Evolutionary conservation across 2,888 invertebrate species (phyloP).

Genomic region (Muscina levida): DNA sequence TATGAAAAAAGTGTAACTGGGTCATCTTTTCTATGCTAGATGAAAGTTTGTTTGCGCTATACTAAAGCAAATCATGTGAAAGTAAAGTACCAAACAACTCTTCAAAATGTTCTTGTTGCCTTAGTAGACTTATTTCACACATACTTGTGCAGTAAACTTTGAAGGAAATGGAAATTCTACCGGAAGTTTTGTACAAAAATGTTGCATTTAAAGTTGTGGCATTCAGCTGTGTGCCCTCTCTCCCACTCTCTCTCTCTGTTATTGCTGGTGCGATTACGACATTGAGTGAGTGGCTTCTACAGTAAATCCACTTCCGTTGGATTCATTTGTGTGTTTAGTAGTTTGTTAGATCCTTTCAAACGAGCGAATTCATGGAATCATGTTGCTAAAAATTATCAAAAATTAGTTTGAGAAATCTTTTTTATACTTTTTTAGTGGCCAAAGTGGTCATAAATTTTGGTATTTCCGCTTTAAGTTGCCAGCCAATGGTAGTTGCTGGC

Average conservation of each 20-base stretch:
- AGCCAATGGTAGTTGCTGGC: not conserved
- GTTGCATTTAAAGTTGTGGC: conserved; percentile 3
- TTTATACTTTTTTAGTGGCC: conserved; percentile 10
- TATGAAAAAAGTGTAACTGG: conserved; percentile 45
- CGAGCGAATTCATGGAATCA: conserved; percentile 10
- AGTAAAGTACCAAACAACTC: not conserved
- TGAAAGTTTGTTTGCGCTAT: no score
- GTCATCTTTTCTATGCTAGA: no score
- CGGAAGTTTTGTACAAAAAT: conserved; percentile 21
- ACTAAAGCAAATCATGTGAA: conserved; percentile 3
- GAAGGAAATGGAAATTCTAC: not conserved
- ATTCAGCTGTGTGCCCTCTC: not conserved
- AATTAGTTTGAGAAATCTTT: conserved; percentile 27
- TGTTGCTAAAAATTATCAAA: conserved; percentile 26
- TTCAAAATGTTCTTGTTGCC: not conserved
- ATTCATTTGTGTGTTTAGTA: not conserved
- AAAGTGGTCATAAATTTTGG: conserved; percentile 54
- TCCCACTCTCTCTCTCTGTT: not conserved
- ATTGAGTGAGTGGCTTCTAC: conserved; percentile 26
- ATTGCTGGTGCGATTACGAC: no score
- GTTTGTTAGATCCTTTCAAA: no score
- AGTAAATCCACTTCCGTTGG: conserved; percentile 8
- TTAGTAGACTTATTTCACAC: not conserved
- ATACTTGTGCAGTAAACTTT: no score
- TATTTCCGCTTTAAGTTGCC: conserved; percentile 48